Base-by-base conservation (phyloP, 2,888 invertebrate species). In the Sabellastarte sp. region DNA sequence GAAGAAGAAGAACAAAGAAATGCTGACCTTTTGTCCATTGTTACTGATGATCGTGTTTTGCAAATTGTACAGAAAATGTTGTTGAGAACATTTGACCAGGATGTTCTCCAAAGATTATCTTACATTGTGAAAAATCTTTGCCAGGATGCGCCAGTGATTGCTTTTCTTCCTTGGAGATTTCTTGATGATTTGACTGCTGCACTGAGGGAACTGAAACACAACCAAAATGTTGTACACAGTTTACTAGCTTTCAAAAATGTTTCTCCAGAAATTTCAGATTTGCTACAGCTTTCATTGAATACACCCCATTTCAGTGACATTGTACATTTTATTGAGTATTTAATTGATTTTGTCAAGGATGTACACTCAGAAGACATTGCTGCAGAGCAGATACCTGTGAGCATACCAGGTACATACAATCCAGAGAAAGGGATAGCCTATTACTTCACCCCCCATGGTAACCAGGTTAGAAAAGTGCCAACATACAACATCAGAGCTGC, bases 381-480 rank as follows among this genome's bases (percentile, higher is more conserved):
- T 5, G 4, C 41, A 50, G 24, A 15, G 41, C 32, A 4, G 4
- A 4, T 30, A 15, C 4, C 5, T 4, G 10, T 28, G 5, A 5
- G 4, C 3, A n/a, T n/a, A n/a, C 15, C 32, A 32, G 24, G 26
- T 4, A 15, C 59, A 15, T 59, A 59, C 28, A 28, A 59, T 28
- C 59, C 59, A 15, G 59, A 59, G 50, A 20, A 4, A 5, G 59
- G 59, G 4, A 41, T 41, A 5, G 59, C 59, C 10, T 59, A 59
- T 30, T 59, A 59, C 26, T 59, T 59, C 50, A 59, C 59, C 28
- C 4, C 3, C 4, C 59, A 59, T 26, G 59, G 59, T 10, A 15
- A 41, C 24, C 15, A 59, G 28, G 59, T 59, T 4, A 10, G 50
- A 4, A 24, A 3, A 10, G 5, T 59, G 15, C 59, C 59, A 20